phyloP scores from a whole-genome alignment of 2,797 vertebrate genomes.

The Buceros bicornis region DNA sequence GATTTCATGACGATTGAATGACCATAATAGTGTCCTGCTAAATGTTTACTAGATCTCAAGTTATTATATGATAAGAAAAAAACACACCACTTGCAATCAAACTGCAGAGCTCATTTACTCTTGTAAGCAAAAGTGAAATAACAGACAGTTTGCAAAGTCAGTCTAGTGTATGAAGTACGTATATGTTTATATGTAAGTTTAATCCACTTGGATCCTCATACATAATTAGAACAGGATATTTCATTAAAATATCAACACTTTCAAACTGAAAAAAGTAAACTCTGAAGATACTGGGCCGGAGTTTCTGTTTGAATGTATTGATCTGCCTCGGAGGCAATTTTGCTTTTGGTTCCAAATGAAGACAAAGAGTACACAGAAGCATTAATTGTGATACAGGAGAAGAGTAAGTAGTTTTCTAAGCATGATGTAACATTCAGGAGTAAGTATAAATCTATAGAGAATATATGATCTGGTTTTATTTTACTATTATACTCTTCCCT shows the following conservation, averaged over 20 bases:
- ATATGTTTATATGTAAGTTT: background rate
- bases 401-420: background rate
- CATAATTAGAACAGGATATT: background rate
- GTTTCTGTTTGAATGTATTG: background rate
- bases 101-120: background rate
- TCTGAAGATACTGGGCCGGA: background rate
- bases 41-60: background rate
- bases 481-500: background rate
- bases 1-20: background rate
- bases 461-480: background rate
- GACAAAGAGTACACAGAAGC: background rate
- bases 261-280: background rate
- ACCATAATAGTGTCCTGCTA: background rate
- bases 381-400: background rate
- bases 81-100: background rate
- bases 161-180: background rate
- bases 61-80: background rate
- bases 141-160: background rate
- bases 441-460: background rate
- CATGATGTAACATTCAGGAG: background rate
- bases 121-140: background rate
- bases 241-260: background rate
- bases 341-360: background rate
- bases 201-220: background rate
- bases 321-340: background rate